Conservation (phyloP, 2,888 invertebrate species). For the Microctonus brassicae region DNA sequence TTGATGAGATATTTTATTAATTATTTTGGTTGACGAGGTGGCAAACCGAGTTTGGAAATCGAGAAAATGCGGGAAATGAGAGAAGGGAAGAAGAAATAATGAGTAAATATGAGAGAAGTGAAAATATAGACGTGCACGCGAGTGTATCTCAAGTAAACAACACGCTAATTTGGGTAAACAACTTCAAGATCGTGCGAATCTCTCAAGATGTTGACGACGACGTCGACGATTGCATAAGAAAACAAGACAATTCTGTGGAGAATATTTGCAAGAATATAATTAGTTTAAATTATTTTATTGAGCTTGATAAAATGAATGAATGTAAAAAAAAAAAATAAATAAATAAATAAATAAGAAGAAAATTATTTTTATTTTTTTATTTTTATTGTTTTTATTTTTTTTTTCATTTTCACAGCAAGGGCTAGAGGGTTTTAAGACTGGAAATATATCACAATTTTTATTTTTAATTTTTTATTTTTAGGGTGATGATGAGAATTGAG, state of each 20-base stretch:
- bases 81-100: not conserved
- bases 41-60: not conserved
- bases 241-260: conserved; percentile 14
- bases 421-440: too few species aligned
- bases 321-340: not conserved
- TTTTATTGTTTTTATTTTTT: too few species aligned
- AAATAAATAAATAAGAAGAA: not conserved
- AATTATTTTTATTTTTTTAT: not conserved
- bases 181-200: conserved; percentile 19
- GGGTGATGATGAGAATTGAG: too few species aligned
- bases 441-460: too few species aligned
- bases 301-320: not conserved
- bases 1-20: too few species aligned
- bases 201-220: not conserved
- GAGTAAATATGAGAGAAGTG: not conserved
- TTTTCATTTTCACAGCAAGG: too few species aligned
- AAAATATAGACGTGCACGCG: not conserved
- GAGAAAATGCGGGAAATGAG: not conserved
- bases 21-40: too few species aligned
- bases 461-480: too few species aligned
- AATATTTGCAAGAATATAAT: not conserved
- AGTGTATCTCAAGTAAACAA: conserved; percentile 20
- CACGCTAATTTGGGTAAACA: conserved; percentile 26
- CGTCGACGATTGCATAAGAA: conserved; percentile 23
- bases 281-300: not conserved